These are phyloP conservation scores for Ichneumon xanthorius DNA, from an alignment of 2,888 invertebrate genomes.

Conservation along the genomic window DNA sequence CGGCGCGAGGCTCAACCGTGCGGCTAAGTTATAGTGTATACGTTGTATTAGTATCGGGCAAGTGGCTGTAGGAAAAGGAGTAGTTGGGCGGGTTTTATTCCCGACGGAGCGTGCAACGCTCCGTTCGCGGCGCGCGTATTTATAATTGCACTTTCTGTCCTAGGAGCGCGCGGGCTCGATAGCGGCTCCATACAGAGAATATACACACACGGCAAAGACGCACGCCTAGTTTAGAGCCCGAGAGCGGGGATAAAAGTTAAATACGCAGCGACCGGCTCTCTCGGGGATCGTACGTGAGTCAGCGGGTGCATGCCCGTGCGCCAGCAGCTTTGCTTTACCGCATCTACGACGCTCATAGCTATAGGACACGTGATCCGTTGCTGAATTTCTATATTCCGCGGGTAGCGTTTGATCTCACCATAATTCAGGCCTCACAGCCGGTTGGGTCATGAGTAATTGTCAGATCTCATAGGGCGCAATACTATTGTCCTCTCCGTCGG, in stretches of 20 bases:
- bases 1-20: slow-evolving; percentile 45
- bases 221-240: slow-evolving; percentile 60
- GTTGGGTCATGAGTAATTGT: not conserved
- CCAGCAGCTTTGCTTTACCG: slow-evolving; percentile 53
- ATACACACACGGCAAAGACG: slow-evolving; percentile 55
- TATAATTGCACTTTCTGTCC: slow-evolving; percentile 78
- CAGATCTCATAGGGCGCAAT: too few relatives aligned
- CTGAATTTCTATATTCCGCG: slow-evolving; percentile 3
- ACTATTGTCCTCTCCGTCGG: too few relatives aligned
- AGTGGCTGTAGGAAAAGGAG: slow-evolving; percentile 19
- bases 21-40: slow-evolving; percentile 37
- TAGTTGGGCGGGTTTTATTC: slow-evolving; percentile 60
- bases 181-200: slow-evolving; percentile 79
- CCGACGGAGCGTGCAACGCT: slow-evolving; percentile 35
- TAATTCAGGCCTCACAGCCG: not conserved
- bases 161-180: slow-evolving; percentile 67
- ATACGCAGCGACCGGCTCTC: slow-evolving; percentile 28
- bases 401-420: slow-evolving; percentile 7
- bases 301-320: slow-evolving; percentile 58
- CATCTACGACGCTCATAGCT: slow-evolving; percentile 37
- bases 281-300: slow-evolving; percentile 68
- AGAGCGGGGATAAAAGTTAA: slow-evolving; percentile 46
- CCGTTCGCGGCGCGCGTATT: slow-evolving; percentile 72
- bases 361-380: not conserved
- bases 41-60: slow-evolving; percentile 14